Evolutionary conservation across 2,113 vertebrate genomes (phyloP).

Genomic region (Ceyx margarethae): DNA sequence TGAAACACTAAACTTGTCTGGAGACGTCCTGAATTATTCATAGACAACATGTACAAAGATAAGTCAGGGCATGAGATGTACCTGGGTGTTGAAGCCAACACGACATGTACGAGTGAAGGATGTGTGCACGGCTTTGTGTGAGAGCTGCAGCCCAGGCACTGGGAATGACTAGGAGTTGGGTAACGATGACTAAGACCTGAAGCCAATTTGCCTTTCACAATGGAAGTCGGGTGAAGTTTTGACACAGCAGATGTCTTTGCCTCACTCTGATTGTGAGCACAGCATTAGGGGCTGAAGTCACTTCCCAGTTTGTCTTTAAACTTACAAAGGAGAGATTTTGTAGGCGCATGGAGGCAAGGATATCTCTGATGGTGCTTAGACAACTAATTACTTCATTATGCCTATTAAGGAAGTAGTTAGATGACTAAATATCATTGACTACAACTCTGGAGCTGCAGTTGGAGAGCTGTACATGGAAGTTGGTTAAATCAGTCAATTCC

Average conservation of each 20-base stretch:
- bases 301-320: not conserved
- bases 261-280: not conserved
- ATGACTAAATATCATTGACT: constrained; percentile 3
- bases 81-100: constrained; percentile 17
- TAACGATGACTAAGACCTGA: not conserved
- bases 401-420: constrained; percentile 26
- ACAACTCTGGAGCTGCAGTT: not conserved
- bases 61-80: constrained; percentile 66
- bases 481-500: not conserved
- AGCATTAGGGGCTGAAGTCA: not conserved
- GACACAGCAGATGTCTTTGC: not conserved
- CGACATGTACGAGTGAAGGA: not conserved
- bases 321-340: not conserved
- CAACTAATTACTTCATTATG: not conserved
- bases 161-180: not conserved
- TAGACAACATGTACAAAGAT: constrained; percentile 50
- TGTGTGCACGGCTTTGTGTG: not conserved
- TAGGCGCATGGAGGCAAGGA: not conserved
- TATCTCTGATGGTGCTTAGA: not conserved
- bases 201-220: not conserved
- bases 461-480: not conserved
- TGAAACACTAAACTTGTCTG: constrained; percentile 69
- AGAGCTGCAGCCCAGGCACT: not conserved
- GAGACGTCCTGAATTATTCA: constrained; percentile 72
- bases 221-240: not conserved